phyloP scores from a whole-genome alignment of 35 echinoderm and acorn worm genomes.

The Nesometra sesokonis region DNA sequence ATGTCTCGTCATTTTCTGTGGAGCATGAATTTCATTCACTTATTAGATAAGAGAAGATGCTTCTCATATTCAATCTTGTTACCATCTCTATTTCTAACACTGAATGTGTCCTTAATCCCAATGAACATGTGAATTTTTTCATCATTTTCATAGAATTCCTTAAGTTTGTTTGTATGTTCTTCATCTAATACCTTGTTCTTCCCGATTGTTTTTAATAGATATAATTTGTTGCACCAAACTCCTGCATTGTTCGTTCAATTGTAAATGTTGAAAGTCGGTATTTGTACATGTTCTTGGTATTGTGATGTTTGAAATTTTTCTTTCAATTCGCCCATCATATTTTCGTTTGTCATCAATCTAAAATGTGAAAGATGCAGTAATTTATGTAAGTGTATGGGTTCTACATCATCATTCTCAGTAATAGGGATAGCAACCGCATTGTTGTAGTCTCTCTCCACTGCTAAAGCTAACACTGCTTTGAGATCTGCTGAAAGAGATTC shows the following conservation, averaged over 20 bases:
- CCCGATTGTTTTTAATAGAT: not conserved
- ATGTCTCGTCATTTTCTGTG: not conserved
- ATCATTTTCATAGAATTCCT: not conserved
- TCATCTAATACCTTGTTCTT: not conserved
- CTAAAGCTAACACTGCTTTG: no score
- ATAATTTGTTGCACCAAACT: not conserved
- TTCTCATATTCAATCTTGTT: not conserved
- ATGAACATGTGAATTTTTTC: not conserved
- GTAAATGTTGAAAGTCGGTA: not conserved
- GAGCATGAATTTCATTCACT: not conserved
- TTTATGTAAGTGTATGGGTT: no score
- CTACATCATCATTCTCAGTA: no score
- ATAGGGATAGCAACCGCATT: no score
- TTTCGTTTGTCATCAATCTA: no score
- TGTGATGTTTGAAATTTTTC: not conserved
- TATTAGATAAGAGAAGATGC: not conserved
- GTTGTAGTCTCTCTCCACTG: no score
- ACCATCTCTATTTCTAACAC: not conserved
- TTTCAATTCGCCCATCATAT: not conserved
- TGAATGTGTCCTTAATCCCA: not conserved
- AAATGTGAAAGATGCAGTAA: no score
- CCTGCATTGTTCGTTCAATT: conserved; percentile 1
- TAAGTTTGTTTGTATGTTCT: not conserved
- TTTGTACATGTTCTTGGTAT: not conserved
- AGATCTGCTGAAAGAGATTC: no score